Percentiles rank a stretch among this genome's conserved stretches.
These are phyloP conservation scores for Montipora capricornis DNA, from an alignment of 64 coral and sea anemone genomes.

Conservation along the genomic window DNA sequence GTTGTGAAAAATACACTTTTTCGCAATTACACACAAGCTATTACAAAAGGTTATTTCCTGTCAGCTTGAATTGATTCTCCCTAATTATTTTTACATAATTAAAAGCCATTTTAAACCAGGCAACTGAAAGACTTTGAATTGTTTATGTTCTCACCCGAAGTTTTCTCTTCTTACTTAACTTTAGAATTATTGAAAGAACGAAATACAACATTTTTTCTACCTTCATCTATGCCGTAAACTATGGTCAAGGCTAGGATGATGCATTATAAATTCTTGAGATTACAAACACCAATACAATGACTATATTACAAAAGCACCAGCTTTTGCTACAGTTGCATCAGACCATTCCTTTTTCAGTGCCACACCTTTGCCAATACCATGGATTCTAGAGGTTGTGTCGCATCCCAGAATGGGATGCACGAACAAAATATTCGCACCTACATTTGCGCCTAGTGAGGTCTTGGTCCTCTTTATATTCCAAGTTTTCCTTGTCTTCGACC, in stretches of 20 bases:
- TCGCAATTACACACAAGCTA: not conserved
- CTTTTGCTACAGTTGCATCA: slow-evolving; percentile 42
- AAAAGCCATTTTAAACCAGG: slow-evolving; percentile 15
- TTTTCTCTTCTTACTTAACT: slow-evolving; percentile 8
- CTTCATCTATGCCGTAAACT: slow-evolving; percentile 11
- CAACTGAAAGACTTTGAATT: slow-evolving; percentile 4
- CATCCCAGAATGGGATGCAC: not conserved
- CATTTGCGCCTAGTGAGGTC: not conserved
- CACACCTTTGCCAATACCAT: slow-evolving; percentile 32
- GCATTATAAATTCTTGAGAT: slow-evolving; percentile 19
- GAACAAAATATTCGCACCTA: not conserved
- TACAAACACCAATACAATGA: not conserved
- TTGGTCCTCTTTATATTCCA: slow-evolving; percentile 31
- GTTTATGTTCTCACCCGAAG: slow-evolving; percentile 2
- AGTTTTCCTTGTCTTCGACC: not conserved
- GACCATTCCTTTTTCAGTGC: slow-evolving; percentile 22
- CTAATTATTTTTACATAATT: slow-evolving; percentile 10
- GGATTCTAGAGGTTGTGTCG: slow-evolving; percentile 33
- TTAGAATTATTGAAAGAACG: slow-evolving; percentile 13
- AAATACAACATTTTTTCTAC: slow-evolving; percentile 16
- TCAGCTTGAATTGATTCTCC: slow-evolving; percentile 17
- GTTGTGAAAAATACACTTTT: not conserved
- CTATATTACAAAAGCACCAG: slow-evolving; percentile 15
- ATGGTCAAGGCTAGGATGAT: slow-evolving; percentile 1
- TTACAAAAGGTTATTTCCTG: slow-evolving; percentile 2